Conservation (phyloP, 2,888 invertebrate genomes). For the Tinea trinotella region DNA sequence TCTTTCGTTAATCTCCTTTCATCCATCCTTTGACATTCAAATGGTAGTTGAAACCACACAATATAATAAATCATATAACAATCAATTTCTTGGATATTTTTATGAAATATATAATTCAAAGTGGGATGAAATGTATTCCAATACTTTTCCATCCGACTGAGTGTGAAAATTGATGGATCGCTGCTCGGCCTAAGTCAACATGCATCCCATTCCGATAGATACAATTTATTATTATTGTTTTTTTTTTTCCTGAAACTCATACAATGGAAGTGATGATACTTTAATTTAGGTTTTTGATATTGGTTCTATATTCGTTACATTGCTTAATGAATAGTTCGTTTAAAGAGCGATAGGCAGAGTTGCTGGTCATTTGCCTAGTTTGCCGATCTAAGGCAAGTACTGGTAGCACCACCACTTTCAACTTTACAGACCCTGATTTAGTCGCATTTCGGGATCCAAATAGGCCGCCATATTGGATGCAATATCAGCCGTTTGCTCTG, state of each 20-base stretch:
- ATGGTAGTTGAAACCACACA: no score
- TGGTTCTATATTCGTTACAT: neutral
- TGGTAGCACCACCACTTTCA: no score
- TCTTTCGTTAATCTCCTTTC: no score
- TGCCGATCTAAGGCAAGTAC: no score
- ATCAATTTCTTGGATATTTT: neutral
- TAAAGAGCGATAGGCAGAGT: no score
- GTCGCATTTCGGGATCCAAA: neutral
- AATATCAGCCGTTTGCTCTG: neutral
- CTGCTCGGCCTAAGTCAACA: conserved; percentile 22
- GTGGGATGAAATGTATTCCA: conserved; percentile 4
- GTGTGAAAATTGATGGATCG: conserved; percentile 23
- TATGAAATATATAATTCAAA: neutral
- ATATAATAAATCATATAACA: neutral
- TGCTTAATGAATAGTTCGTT: no score
- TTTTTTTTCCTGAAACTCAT: neutral
- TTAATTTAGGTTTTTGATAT: neutral
- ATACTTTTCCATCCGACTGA: conserved; percentile 10
- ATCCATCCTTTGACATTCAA: no score
- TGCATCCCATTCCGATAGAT: neutral
- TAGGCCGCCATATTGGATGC: no score
- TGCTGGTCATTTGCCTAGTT: no score
- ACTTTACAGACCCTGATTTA: no score
- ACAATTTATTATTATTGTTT: neutral
- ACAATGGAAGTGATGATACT: neutral